phyloP scores from a whole-genome alignment of 2,113 vertebrate species.

The Triplophysa rosa region DNA sequence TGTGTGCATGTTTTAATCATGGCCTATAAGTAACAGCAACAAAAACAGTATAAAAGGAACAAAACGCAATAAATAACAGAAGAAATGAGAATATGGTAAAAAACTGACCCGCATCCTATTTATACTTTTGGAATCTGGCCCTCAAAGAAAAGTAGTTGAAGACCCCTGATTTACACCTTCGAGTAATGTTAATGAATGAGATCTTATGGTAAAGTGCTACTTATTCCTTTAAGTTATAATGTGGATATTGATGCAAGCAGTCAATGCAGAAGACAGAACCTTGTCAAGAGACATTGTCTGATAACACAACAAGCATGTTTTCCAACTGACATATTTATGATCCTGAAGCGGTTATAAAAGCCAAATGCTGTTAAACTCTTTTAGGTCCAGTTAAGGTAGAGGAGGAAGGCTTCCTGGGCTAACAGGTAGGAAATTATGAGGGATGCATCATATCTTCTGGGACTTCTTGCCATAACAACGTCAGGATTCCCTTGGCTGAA shows the following conservation, averaged over 20 bases:
- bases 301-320: background rate
- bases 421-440: slow-evolving; percentile 24
- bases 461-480: slow-evolving; percentile 42
- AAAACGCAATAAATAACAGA: no score
- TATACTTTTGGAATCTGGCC: no score
- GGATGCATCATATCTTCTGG: slow-evolving; percentile 17
- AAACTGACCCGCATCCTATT: no score
- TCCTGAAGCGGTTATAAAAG: background rate
- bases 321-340: background rate
- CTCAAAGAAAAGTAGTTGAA: no score
- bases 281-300: background rate
- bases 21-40: no score
- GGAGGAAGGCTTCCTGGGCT: background rate
- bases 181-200: no score
- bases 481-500: background rate
- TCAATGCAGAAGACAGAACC: background rate
- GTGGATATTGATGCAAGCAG: background rate
- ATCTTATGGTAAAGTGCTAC: no score
- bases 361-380: background rate
- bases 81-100: no score
- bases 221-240: no score
- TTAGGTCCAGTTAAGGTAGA: background rate
- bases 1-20: no score
- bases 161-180: no score
- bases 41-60: no score